These are phyloP conservation scores for Oostethus manadensis DNA, from an alignment of 2,113 vertebrate genomes.

Conservation along the genomic window DNA sequence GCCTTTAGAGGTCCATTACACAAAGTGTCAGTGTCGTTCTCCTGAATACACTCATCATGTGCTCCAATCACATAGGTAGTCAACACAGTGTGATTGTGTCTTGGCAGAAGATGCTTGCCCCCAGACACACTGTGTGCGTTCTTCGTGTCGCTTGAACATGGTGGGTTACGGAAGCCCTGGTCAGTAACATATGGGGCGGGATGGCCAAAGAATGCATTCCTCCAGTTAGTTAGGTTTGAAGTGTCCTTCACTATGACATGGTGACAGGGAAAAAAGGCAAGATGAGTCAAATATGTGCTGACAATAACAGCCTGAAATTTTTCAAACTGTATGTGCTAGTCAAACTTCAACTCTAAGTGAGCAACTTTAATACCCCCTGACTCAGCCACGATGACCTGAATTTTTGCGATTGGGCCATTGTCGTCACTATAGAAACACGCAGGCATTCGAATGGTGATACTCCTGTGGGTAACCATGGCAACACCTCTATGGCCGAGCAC, in stretches of 20 bases:
- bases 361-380: slow-evolving; percentile 76
- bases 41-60: slow-evolving; percentile 74
- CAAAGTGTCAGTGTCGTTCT: slow-evolving; percentile 74
- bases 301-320: not conserved
- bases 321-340: not conserved
- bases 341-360: slow-evolving; percentile 33
- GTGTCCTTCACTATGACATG: slow-evolving; percentile 78
- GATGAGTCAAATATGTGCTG: slow-evolving; percentile 17
- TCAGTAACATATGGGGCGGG: slow-evolving; percentile 88
- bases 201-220: slow-evolving; percentile 79
- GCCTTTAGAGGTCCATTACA: slow-evolving; percentile 95
- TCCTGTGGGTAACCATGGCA: slow-evolving; percentile 82
- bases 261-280: slow-evolving; percentile 3
- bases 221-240: slow-evolving; percentile 88
- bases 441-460: slow-evolving; percentile 88
- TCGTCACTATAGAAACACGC: slow-evolving; percentile 91
- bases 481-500: slow-evolving; percentile 77
- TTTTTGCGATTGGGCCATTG: slow-evolving; percentile 87
- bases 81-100: slow-evolving; percentile 50
- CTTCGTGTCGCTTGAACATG: slow-evolving; percentile 61
- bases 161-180: slow-evolving; percentile 85
- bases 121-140: slow-evolving; percentile 1
- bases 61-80: slow-evolving; percentile 84
- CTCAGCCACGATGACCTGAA: slow-evolving; percentile 92
- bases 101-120: slow-evolving; percentile 5